Evolutionary conservation across 1,140 invertebrate genomes (phyloP).

Genomic region (Drosophila sproati): DNA sequence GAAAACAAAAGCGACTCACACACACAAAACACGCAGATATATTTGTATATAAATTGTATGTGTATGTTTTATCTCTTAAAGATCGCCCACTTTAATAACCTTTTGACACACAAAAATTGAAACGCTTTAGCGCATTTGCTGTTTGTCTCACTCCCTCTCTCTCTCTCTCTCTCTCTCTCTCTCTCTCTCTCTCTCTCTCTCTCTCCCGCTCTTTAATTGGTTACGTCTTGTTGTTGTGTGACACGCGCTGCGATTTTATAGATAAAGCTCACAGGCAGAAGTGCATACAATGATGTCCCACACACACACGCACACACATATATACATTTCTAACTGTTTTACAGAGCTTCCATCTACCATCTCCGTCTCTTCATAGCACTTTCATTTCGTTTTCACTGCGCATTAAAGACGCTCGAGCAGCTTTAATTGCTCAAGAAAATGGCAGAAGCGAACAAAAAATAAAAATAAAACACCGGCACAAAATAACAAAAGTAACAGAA

Average conservation of each 20-base stretch:
- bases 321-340: constrained; percentile 17
- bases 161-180: not conserved
- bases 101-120: constrained; percentile 78
- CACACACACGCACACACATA: constrained; percentile 43
- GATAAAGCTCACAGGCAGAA: constrained; percentile 39
- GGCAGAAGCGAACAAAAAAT: constrained; percentile 39
- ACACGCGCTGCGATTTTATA: constrained; percentile 70
- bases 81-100: constrained; percentile 73
- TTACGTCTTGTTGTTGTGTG: constrained; percentile 42
- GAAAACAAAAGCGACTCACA: constrained; percentile 41
- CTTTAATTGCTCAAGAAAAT: constrained; percentile 76
- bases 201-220: constrained; percentile 8
- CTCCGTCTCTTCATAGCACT: constrained; percentile 52
- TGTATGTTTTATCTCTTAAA: constrained; percentile 37
- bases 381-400: constrained; percentile 80
- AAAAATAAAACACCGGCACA: constrained; percentile 40
- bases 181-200: not conserved
- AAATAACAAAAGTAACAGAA: constrained; percentile 15
- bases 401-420: constrained; percentile 79
- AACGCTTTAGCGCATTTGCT: constrained; percentile 72
- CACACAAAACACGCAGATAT: constrained; percentile 8
- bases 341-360: constrained; percentile 33
- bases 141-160: constrained; percentile 10
- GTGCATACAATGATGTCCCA: constrained; percentile 45
- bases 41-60: constrained; percentile 1